Conservation (phyloP, 2,888 invertebrate genomes). For the Bellardia bayeri region DNA sequence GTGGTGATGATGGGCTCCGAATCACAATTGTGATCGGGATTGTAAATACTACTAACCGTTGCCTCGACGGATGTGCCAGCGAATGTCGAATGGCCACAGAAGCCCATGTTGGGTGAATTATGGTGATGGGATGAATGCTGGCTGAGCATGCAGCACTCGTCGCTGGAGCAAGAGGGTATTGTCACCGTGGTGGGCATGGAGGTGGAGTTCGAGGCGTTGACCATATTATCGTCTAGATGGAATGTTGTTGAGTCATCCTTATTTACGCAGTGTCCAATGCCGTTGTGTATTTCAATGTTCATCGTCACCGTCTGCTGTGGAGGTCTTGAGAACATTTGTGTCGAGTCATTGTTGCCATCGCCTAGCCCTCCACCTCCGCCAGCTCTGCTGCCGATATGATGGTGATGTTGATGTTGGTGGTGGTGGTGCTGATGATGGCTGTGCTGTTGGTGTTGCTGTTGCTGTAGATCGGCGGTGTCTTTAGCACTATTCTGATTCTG, state of each 20-base stretch:
- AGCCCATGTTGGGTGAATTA: conserved; percentile 77
- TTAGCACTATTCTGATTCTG: conserved; percentile 39
- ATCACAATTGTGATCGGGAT: conserved; percentile 76
- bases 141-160: conserved; percentile 80
- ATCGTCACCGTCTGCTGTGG: conserved; percentile 81
- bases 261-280: conserved; percentile 75
- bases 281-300: conserved; percentile 82
- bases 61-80: conserved; percentile 74
- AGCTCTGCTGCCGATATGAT: neutral
- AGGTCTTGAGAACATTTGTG: conserved; percentile 63
- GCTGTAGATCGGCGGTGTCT: conserved; percentile 15
- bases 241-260: conserved; percentile 78
- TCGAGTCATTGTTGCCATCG: conserved; percentile 43
- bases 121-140: conserved; percentile 78
- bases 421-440: neutral
- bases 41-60: conserved; percentile 75
- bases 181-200: conserved; percentile 42
- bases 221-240: conserved; percentile 78
- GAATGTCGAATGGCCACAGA: conserved; percentile 53
- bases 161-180: conserved; percentile 76
- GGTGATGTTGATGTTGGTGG: conserved; percentile 14
- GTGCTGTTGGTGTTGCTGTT: neutral
- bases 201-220: conserved; percentile 21
- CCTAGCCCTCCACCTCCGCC: neutral
- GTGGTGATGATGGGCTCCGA: conserved; percentile 73